Evolutionary conservation across 2,113 vertebrate genomes (phyloP).

Genomic region (Himantopus leucocephalus): DNA sequence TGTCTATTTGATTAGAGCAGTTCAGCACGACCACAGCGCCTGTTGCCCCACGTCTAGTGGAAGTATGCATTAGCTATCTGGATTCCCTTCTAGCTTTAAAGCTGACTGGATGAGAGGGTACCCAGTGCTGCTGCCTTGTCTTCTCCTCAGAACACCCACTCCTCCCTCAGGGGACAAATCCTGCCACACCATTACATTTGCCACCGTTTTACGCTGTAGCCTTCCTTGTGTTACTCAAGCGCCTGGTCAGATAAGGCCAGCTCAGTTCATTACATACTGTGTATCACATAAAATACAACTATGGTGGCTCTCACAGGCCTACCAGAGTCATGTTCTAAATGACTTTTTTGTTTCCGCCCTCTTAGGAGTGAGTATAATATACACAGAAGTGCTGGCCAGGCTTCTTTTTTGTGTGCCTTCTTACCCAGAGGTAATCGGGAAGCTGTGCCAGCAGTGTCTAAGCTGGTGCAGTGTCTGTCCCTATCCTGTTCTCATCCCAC

Average conservation of each 20-base stretch:
- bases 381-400: conserved; percentile 76
- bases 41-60: too few relatives aligned
- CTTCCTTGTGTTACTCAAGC: not conserved
- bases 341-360: not conserved
- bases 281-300: not conserved
- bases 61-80: not conserved
- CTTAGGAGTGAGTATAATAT: conserved; percentile 73
- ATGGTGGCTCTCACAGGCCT: not conserved
- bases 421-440: conserved; percentile 69
- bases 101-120: not conserved
- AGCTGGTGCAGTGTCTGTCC: conserved; percentile 71
- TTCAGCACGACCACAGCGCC: not conserved
- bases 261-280: not conserved
- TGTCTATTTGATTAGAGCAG: not conserved
- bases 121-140: not conserved
- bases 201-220: not conserved
- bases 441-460: conserved; percentile 76
- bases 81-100: not conserved
- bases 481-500: conserved; percentile 75
- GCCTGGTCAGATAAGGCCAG: not conserved
- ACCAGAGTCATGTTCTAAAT: not conserved
- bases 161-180: not conserved
- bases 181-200: not conserved
- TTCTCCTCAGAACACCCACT: not conserved
- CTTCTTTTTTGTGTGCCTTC: conserved; percentile 65